Conservation (phyloP, 53 echinoderm and acorn worm species). For the Temnopleurus reevesii region DNA sequence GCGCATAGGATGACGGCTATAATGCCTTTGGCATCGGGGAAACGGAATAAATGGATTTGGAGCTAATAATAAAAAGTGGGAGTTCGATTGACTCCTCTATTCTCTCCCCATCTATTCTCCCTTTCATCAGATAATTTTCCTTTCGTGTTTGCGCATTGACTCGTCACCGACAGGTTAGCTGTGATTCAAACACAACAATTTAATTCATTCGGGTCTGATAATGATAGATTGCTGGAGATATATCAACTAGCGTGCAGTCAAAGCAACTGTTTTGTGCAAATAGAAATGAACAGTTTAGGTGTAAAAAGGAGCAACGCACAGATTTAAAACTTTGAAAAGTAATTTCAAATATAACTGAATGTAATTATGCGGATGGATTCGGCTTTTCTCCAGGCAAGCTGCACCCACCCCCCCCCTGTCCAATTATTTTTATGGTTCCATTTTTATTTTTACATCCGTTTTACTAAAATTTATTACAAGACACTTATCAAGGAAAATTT, state of each 20-base stretch:
- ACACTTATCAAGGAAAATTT: too few species aligned
- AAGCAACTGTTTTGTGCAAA: conserved; percentile 35
- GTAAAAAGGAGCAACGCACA: too few species aligned
- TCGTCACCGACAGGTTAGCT: not conserved
- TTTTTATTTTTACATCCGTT: too few species aligned
- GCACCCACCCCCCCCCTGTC: too few species aligned
- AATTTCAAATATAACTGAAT: too few species aligned
- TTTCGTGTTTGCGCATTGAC: conserved; percentile 25
- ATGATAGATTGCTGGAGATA: conserved; percentile 34
- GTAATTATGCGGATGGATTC: too few species aligned
- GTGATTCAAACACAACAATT: not conserved
- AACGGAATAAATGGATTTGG: conserved; percentile 37
- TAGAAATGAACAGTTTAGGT: too few species aligned
- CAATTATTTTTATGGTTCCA: too few species aligned
- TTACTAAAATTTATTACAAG: too few species aligned
- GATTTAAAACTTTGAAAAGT: too few species aligned
- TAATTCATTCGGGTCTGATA: not conserved
- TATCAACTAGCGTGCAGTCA: conserved; percentile 9
- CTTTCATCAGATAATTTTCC: conserved; percentile 17
- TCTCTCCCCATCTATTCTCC: not conserved
- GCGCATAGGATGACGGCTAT: not conserved
- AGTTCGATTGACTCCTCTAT: not conserved
- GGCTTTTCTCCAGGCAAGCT: too few species aligned
- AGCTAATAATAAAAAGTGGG: not conserved
- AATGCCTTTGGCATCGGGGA: not conserved